A percentile compares a stretch with the other conserved stretches of the same genome.
These are phyloP conservation scores for Chloropsis hardwickii DNA, from an alignment of 2,113 vertebrate genomes.

Conservation along the genomic window DNA sequence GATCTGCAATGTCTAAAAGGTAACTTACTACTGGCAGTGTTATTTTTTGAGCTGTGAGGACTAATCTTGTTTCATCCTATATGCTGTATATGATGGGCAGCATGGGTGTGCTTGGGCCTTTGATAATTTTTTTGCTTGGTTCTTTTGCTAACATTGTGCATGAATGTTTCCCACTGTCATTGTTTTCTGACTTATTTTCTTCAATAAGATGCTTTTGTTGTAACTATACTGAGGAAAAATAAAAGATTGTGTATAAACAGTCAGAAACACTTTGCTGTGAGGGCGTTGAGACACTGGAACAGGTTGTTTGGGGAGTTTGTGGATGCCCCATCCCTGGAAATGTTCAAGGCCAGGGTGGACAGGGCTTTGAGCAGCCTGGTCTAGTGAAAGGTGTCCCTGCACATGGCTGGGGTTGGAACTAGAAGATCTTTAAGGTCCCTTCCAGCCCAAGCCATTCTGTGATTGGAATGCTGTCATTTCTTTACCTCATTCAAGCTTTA, in stretches of 20 bases:
- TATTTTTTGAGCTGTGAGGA: neutral
- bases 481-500: neutral
- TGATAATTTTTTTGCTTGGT: neutral
- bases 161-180: neutral
- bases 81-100: neutral
- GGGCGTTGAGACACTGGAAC: neutral
- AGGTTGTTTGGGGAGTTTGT: neutral
- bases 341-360: neutral
- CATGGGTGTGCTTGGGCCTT: neutral
- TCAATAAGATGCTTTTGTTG: neutral
- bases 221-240: neutral
- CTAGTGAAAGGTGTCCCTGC: neutral
- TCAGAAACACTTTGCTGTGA: neutral
- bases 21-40: neutral
- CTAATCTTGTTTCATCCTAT: neutral
- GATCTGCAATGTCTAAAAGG: neutral
- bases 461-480: neutral
- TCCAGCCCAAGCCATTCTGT: neutral
- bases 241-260: neutral
- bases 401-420: neutral
- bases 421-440: neutral
- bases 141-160: neutral
- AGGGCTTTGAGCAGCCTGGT: neutral
- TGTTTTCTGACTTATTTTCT: neutral
- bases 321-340: neutral